Evolutionary conservation across 2,113 vertebrate genomes (phyloP), one percentile per base, ranked within the genome.

Genomic region (Chaetodon auriga): DNA sequence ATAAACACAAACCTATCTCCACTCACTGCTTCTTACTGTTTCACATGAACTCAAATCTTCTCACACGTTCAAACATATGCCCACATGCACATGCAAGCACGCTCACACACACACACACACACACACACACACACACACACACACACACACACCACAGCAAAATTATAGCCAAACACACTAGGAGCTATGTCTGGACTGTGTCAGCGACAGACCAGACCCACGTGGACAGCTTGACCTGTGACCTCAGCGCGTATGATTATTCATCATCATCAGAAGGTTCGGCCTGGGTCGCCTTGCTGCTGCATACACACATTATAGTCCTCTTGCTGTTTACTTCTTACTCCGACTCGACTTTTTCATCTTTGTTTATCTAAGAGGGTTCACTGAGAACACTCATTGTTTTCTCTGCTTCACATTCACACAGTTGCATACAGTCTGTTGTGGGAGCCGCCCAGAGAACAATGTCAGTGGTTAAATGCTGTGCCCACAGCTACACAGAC

Each of bases 211-310:
- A 82, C 90, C 89, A 93, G 92, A 85, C 90, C 90, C 89, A 92
- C 83, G 87, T 92, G 86, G 76, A 90, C 78, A 86, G 76, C 78
- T 81, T 93, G 89, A 94, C 88, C 92, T 89, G 68, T 30, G 66
- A 94, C 92, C 88, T 85, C 70, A 45, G 46, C 19, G 6, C 41
- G 25, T 92, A 91, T 84, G 76, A 93, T 83, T 90, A 92, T 94
- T 92, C 75, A 94, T 95, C 93, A 94, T 94, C 90, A 93, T 92
- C 88, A 94, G 82, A 88, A 61, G 21, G 48, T 63, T 84, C 25
- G 6, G 75, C 58, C 71, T 23, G 43, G 62, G 81, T 75, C 1
- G 30, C 63, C 14, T 10, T 60, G 58, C 55, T 64, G 65, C 78
- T 63, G 25, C 64, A 66, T 6, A 64, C 75, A 84, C 72, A 81